Percentiles rank a stretch among this genome's conserved stretches.
Evolutionary conservation across 1,140 invertebrate genomes (phyloP).

Genomic region (Radopholus similis): DNA sequence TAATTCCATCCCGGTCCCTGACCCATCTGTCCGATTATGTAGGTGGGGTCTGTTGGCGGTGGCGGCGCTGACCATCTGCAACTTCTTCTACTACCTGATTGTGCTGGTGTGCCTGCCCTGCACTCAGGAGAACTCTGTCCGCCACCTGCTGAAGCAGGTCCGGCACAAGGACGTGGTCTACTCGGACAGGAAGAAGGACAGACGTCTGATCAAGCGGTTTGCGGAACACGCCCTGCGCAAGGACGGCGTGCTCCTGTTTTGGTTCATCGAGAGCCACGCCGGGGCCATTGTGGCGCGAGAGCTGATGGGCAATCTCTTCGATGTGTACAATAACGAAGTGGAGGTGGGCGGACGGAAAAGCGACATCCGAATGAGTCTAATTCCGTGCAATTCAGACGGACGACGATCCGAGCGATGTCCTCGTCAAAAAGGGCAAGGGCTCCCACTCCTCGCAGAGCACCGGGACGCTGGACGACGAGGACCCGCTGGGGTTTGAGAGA

Average conservation of each 20-base stretch:
- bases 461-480: constrained; percentile 12
- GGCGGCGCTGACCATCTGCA: constrained; percentile 36
- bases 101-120: constrained; percentile 16
- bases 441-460: constrained; percentile 15
- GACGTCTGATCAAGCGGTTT: constrained; percentile 5
- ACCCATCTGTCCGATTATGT: neutral
- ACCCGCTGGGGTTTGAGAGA: neutral
- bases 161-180: constrained; percentile 5
- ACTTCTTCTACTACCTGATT: constrained; percentile 43
- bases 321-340: constrained; percentile 31
- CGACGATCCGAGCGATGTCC: neutral
- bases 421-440: constrained; percentile 7
- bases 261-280: constrained; percentile 47
- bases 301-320: constrained; percentile 26
- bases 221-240: constrained; percentile 15
- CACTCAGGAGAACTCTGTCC: constrained; percentile 14
- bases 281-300: constrained; percentile 47
- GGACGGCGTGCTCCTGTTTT: constrained; percentile 24
- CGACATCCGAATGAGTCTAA: neutral
- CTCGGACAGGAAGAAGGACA: neutral
- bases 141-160: constrained; percentile 20
- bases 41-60: constrained; percentile 47
- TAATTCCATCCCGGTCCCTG: neutral
- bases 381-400: constrained; percentile 1
- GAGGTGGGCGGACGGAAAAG: neutral